Conservation (phyloP, 2,113 vertebrate species). For the Panthera uncia region DNA sequence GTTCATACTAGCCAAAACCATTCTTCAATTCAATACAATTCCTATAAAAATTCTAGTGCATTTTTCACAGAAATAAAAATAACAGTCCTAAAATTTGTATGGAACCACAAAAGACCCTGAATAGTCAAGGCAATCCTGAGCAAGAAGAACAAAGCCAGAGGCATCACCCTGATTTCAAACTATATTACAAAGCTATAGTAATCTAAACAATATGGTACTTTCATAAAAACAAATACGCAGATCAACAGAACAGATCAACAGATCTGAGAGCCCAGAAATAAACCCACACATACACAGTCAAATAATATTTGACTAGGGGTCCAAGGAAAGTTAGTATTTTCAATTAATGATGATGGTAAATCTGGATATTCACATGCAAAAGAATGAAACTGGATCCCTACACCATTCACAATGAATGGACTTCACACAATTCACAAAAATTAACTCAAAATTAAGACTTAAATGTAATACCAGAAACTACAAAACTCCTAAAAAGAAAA, state of each 20-base stretch:
- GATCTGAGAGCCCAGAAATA: background rate
- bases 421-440: background rate
- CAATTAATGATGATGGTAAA: background rate
- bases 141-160: background rate
- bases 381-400: background rate
- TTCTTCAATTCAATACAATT: background rate
- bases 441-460: background rate
- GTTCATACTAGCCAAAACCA: background rate
- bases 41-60: background rate
- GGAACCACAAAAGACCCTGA: background rate
- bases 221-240: background rate
- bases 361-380: background rate
- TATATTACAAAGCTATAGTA: background rate
- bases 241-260: background rate
- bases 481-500: background rate
- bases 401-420: background rate
- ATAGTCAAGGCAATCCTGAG: background rate
- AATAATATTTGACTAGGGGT: background rate
- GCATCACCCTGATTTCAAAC: background rate
- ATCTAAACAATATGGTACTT: background rate
- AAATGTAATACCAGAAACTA: background rate
- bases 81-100: background rate
- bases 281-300: background rate
- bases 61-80: background rate
- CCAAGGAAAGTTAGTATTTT: background rate